These are phyloP conservation scores for Portevinia maculata DNA, from an alignment of 2,888 invertebrate genomes.

Conservation along the genomic window DNA sequence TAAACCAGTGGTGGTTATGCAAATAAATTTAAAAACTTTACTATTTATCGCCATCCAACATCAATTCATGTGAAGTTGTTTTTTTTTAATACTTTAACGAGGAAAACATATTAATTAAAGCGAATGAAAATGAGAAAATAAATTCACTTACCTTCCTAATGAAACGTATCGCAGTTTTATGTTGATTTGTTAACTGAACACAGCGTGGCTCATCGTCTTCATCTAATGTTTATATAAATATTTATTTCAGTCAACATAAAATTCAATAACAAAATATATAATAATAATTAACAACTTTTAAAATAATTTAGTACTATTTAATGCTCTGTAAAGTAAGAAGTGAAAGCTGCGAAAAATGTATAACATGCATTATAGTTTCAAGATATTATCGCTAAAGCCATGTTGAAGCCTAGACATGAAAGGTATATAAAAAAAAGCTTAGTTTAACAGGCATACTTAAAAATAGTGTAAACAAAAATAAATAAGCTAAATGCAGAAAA, in stretches of 20 bases:
- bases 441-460: too few relatives aligned
- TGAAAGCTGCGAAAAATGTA: neutral
- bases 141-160: conserved; percentile 91
- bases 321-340: conserved; percentile 7
- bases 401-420: conserved; percentile 3
- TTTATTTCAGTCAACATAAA: conserved; percentile 36
- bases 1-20: too few relatives aligned
- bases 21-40: too few relatives aligned
- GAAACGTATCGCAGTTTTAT: conserved; percentile 95
- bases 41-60: conserved; percentile 30
- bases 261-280: neutral
- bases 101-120: conserved; percentile 8
- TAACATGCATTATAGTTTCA: neutral
- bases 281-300: conserved; percentile 2
- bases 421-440: neutral
- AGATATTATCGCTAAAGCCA: conserved; percentile 8
- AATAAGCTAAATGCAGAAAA: too few relatives aligned
- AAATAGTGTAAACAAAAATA: too few relatives aligned
- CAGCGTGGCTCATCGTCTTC: conserved; percentile 92
- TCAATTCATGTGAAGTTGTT: conserved; percentile 22
- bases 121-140: conserved; percentile 26
- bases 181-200: conserved; percentile 92
- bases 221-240: conserved; percentile 83
- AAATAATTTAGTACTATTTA: neutral
- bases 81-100: conserved; percentile 10